Evolutionary conservation across 2,797 vertebrate genomes (phyloP), one percentile per base, ranked within the genome.

Genomic region (Enteromius unitaeniatus): DNA sequence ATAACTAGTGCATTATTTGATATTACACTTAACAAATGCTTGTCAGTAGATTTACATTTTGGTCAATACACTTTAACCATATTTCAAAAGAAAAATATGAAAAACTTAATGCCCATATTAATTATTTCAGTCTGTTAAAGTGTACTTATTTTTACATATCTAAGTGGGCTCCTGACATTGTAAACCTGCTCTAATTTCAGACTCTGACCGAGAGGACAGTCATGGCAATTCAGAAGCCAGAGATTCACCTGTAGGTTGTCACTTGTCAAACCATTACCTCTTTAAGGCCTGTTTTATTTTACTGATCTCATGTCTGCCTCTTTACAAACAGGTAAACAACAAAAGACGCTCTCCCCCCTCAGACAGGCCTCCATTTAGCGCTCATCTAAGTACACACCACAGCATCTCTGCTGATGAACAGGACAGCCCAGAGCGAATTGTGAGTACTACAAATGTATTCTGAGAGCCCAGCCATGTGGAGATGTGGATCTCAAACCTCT

Each of bases 391-490:
- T 89, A 91, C 91, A 82, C 91, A 91, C 87, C 91, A 93, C 91
- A 91, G 89, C 88, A 40, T 89, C 83, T 86, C 92, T 72, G 51
- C 91, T 78, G 94, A 95, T 53, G 91, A 94, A 65, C 93, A 93
- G 90, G 95, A 96, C 90, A 95, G 93, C 77, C 94, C 94, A 0
- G 95, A 95, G 90, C 92, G 94, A 93, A 92, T 91, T 91, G 95
- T 96, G 87, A 93, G 91, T 82, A 26, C 21, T 31, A 60, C 87
- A 82, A 62, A 45, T 37, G 45, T 26, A 65, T 68, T 42, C 53
- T 77, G 34, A 45, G 17, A 21, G 2, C 34, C n/a, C 13, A 58
- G 13, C 7, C 42, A 51, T 65, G 28, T n/a, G 47, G 11, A 64
- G 31, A 53, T 55, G 3, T 23, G 10, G 4, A 26, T 49, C 21